Evolutionary conservation across 1,140 invertebrate species (phyloP), one percentile per base, ranked within the genome.

Genomic region (Brachionus calyciflorus): DNA sequence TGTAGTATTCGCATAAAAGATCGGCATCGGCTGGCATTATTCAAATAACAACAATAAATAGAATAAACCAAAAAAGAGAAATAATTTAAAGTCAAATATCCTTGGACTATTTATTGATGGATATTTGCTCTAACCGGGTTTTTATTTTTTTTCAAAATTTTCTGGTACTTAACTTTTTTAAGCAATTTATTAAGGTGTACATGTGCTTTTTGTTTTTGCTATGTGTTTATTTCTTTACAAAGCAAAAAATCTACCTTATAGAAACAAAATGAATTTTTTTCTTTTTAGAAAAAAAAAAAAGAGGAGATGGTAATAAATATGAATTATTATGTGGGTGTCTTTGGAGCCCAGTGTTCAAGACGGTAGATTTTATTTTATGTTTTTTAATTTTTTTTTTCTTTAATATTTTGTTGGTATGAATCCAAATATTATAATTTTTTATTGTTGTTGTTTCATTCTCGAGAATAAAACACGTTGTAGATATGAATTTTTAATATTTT

Each of bases 11-110:
- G 44, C 69, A 73, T 55, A 73, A 37, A 49, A 73, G 69, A 73
- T 73, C 51, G 12, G 69, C 51, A 73, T 73, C 69, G 51, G 69
- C 69, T 24, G 69, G 69, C 69, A 73, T 73, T 65, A 9, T 46
- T 60, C 0, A n/a, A 5, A 60, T 37, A 60, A 10, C 19, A 14
- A 26, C 19, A 53, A 19, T n/a, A 40, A 30, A 6, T 37, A 5
- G 9, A 37, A 3, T 5, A 37, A 37, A 37, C 3, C 3, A 37
- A 37, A 37, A 37, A 37, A n/a, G n/a, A n/a, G n/a, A n/a, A n/a
- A n/a, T n/a, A n/a, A n/a, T n/a, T n/a, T n/a, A n/a, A n/a, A n/a
- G n/a, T n/a, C n/a, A n/a, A n/a, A n/a, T n/a, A n/a, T n/a, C n/a
- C n/a, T n/a, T n/a, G n/a, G n/a, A n/a, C n/a, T n/a, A n/a, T n/a